A percentile compares a stretch with the other conserved stretches of the same genome.
These are phyloP conservation scores for Miichthys miiuy DNA, from an alignment of 2,797 vertebrate genomes.

Conservation along the genomic window DNA sequence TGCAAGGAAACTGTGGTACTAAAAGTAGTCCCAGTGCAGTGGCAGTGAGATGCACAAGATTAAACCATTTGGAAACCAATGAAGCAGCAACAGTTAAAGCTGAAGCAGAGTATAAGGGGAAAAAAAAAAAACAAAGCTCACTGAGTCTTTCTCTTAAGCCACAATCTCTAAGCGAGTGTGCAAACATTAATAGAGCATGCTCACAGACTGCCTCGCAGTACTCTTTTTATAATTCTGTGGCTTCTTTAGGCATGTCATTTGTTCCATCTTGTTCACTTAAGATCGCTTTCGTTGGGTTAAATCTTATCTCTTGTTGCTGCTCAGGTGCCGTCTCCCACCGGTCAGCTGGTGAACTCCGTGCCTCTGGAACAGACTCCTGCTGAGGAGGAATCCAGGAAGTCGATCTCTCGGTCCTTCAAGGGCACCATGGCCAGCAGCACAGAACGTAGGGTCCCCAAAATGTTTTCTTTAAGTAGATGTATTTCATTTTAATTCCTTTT, in stretches of 20 bases:
- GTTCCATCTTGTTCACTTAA: neutral
- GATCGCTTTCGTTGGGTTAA: neutral
- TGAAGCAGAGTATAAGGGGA: neutral
- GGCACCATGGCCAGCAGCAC: conserved; percentile 93
- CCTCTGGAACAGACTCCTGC: conserved; percentile 89
- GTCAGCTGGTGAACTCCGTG: conserved; percentile 84
- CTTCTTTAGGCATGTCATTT: neutral
- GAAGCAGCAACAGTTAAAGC: neutral
- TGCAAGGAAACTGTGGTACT: conserved; percentile 4
- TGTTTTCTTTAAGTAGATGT: neutral
- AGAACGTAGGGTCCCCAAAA: conserved; percentile 87
- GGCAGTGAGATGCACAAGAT: neutral
- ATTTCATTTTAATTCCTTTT: neutral
- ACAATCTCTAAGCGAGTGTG: neutral
- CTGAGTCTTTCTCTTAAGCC: neutral
- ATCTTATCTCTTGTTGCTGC: rapidly evolving
- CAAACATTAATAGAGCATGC: neutral
- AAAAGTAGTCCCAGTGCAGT: conserved; percentile 6
- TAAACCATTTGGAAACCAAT: neutral
- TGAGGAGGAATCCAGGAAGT: conserved; percentile 93
- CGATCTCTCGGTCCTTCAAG: conserved; percentile 89
- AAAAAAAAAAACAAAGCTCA: neutral
- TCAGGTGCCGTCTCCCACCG: conserved; percentile 82
- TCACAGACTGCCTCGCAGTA: neutral
- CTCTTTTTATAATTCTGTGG: neutral